These are phyloP conservation scores for Zosterops pallidus DNA, from an alignment of 2,113 vertebrate species.

Conservation along the genomic window DNA sequence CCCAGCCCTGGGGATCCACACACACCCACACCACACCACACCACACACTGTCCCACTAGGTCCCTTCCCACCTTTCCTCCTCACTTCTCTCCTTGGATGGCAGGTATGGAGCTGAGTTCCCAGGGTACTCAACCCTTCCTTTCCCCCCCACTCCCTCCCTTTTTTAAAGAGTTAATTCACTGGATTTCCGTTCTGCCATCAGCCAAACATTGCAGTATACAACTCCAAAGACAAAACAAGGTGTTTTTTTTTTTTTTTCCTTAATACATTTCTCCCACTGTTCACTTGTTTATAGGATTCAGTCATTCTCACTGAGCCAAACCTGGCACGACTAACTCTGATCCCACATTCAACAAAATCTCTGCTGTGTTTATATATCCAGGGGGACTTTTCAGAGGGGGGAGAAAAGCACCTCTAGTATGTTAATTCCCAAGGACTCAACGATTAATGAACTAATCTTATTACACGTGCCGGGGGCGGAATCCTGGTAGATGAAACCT, in stretches of 20 bases:
- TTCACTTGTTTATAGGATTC: slow-evolving; percentile 55
- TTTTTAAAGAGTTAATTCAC: background rate
- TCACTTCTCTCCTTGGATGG: background rate
- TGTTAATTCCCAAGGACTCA: slow-evolving; percentile 45
- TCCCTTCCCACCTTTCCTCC: background rate
- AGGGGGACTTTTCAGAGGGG: slow-evolving; percentile 8
- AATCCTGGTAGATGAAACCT: slow-evolving; percentile 51
- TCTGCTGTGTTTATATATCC: slow-evolving; percentile 47
- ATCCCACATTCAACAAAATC: slow-evolving; percentile 36
- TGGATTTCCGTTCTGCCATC: background rate
- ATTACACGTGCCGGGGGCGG: slow-evolving; percentile 47
- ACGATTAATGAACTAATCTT: slow-evolving; percentile 57
- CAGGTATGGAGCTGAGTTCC: background rate
- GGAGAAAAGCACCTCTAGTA: slow-evolving; percentile 49
- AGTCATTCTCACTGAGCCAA: slow-evolving; percentile 35
- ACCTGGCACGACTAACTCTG: slow-evolving; percentile 14
- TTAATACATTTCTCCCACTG: slow-evolving; percentile 23
- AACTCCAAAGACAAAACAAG: slow-evolving; percentile 45
- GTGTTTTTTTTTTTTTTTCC: background rate
- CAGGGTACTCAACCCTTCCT: background rate
- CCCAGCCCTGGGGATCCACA: rapidly evolving
- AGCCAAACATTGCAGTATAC: slow-evolving; percentile 6
- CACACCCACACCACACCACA: background rate
- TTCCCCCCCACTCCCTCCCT: too few species aligned
- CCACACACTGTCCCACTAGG: background rate